A percentile compares a stretch with the other conserved stretches of the same genome.
Evolutionary conservation across 2,113 vertebrate species (phyloP).

Genomic region (Antidorcas marsupialis): DNA sequence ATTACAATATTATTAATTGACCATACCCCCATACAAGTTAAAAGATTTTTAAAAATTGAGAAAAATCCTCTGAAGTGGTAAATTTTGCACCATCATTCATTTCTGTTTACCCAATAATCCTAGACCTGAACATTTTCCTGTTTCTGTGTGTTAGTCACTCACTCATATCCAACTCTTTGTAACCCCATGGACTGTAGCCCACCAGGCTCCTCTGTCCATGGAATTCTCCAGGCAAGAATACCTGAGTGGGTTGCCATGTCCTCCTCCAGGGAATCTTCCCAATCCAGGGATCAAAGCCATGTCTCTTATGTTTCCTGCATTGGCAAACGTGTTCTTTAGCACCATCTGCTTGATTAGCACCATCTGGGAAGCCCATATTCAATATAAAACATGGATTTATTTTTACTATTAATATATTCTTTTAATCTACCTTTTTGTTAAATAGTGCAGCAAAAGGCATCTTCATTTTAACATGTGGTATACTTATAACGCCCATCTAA

Average conservation of each 20-base stretch:
- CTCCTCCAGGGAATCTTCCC: not conserved
- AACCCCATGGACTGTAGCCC: not conserved
- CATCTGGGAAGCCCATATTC: not conserved
- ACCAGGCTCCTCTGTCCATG: not conserved
- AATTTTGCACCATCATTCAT: not conserved
- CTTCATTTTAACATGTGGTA: not conserved
- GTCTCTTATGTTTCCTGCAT: not conserved
- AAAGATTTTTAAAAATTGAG: not conserved
- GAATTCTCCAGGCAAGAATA: not conserved
- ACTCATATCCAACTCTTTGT: not conserved
- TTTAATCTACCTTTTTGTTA: not conserved
- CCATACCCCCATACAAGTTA: not conserved
- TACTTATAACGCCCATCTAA: not conserved
- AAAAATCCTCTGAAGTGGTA: not conserved
- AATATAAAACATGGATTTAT: not conserved
- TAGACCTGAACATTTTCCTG: not conserved
- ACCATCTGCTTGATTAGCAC: not conserved
- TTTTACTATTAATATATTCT: not conserved
- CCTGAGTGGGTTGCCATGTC: not conserved
- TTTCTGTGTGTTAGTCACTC: not conserved
- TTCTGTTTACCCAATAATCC: not conserved
- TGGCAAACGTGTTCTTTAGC: not conserved
- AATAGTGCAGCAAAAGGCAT: not conserved
- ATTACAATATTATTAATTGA: not conserved
- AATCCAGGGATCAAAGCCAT: not conserved